Evolutionary conservation across 1,140 invertebrate species (phyloP).

Genomic region (Elysia chlorotica): DNA sequence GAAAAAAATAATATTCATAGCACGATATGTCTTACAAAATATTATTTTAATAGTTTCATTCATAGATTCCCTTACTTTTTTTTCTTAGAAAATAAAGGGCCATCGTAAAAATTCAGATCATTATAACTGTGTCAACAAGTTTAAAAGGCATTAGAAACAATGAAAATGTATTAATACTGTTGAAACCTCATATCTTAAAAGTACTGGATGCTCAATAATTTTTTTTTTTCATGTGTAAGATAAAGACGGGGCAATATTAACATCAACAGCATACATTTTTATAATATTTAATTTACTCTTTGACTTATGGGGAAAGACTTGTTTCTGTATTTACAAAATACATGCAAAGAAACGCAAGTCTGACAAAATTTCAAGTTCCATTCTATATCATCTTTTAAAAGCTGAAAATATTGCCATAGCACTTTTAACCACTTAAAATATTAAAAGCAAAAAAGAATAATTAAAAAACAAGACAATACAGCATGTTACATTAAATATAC

Average conservation of each 20-base stretch:
- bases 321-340: conserved; percentile 11
- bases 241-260: neutral
- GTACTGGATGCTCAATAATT: neutral
- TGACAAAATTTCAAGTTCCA: neutral
- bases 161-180: conserved; percentile 13
- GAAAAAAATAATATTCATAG: no score
- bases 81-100: neutral
- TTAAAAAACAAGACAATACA: neutral
- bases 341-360: neutral
- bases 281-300: neutral
- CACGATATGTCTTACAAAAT: neutral
- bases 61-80: neutral
- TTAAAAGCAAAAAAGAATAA: neutral
- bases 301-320: conserved; percentile 4
- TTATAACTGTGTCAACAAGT: conserved; percentile 7
- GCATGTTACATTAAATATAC: no score
- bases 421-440: neutral
- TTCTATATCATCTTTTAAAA: neutral
- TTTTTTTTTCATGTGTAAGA: neutral
- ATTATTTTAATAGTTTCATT: neutral
- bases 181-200: no score
- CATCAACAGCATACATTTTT: neutral
- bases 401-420: neutral
- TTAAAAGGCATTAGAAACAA: conserved; percentile 4
- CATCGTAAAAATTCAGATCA: conserved; percentile 15